Conservation (phyloP, 2,113 vertebrate genomes). For the Sinocyclocheilus anophthalmus region DNA sequence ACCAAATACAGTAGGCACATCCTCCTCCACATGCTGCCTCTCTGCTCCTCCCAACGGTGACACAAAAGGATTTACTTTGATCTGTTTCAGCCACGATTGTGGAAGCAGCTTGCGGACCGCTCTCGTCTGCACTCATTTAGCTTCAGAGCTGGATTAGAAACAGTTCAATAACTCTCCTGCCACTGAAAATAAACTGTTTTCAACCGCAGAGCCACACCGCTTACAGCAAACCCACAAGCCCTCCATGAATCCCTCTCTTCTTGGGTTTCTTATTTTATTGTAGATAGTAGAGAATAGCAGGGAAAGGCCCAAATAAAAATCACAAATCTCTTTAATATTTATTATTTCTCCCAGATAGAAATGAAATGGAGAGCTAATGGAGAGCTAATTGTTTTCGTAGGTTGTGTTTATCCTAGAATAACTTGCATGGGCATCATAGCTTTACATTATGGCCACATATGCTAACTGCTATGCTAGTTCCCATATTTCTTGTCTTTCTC, state of each 20-base stretch:
- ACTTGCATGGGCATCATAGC: background rate
- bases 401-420: background rate
- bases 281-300: background rate
- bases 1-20: background rate
- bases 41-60: constrained; percentile 8
- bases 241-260: constrained; percentile 6
- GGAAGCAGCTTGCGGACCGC: constrained; percentile 37
- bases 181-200: constrained; percentile 41
- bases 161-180: constrained; percentile 46
- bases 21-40: constrained; percentile 28
- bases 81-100: constrained; percentile 39
- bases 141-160: constrained; percentile 54
- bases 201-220: background rate
- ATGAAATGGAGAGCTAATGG: background rate
- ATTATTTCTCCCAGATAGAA: background rate
- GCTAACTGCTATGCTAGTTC: background rate
- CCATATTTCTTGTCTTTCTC: background rate
- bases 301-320: background rate
- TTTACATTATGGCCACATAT: background rate
- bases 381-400: background rate
- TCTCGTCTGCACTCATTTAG: constrained; percentile 46
- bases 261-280: constrained; percentile 6
- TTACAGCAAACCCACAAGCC: constrained; percentile 29
- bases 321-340: background rate
- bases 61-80: constrained; percentile 46